Base-by-base conservation (phyloP, 2,113 vertebrate species). In the Calcarius ornatus region DNA sequence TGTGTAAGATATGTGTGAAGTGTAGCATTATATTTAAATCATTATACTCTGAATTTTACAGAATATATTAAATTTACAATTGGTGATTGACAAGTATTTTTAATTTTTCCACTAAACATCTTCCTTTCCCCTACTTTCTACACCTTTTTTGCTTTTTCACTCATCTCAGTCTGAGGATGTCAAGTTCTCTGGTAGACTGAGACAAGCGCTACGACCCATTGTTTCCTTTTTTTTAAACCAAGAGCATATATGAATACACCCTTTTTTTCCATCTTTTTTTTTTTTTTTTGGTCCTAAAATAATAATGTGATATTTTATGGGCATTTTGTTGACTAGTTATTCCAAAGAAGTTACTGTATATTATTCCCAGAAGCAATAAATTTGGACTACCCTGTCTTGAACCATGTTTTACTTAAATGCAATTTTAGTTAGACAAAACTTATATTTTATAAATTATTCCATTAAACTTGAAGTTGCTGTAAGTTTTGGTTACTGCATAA, bases 1-100 rank as follows among this genome's bases (percentile, higher is more conserved):
- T 57, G 42, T 0, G 0, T 28, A 47, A 85, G 7, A 6, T 53
- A 38, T 1, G 0, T 40, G 11, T 17, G 47, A 78, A 15, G 2
- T 38, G 8, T 23, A 25, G 23, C 15, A 20, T 19, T 35, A 53
- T 21, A 33, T 72, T 75, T 61, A 57, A 43, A n/a, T 64, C 35
- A 48, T 37, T 69, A 31, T 3, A 23, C 6, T 15, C 5, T 16
- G 5, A 69, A 60, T 85, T 85, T 64, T 91, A 12, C 15, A n/a
- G 16, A 38, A 7, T 12, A 45, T 11, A 9, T 6, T 25, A 70
- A 40, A 50, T 3, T 42, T 43, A 42, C 3, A 75, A n/a, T 71
- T 63, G 27, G 12, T 20, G 15, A 50, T 23, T 31, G 25, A n/a
- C 18, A 45, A 50, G 4, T 5, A 3, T 7, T 18, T 25, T 54